Evolutionary conservation across 2,888 invertebrate species (phyloP).

Genomic region (Homarus gammarus): DNA sequence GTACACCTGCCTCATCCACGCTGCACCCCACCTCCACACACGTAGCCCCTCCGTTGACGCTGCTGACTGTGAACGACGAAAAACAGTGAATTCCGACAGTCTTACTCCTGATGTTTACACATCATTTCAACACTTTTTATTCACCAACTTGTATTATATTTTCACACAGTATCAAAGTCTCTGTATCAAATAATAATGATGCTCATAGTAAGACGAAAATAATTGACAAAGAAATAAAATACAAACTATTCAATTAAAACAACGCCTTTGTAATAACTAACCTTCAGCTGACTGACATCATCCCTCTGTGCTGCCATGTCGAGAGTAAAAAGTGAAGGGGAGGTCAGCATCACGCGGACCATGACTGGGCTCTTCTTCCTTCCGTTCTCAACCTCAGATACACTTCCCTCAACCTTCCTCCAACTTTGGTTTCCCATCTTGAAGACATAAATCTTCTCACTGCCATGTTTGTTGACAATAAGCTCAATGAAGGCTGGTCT

Average conservation of each 20-base stretch:
- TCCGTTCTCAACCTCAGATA: background rate
- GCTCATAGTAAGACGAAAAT: too few species aligned
- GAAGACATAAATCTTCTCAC: constrained; percentile 10
- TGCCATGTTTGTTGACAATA: background rate
- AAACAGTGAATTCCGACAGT: background rate
- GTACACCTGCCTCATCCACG: constrained; percentile 14
- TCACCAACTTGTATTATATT: too few species aligned
- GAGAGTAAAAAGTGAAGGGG: background rate
- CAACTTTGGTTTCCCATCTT: constrained; percentile 32
- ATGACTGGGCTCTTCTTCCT: background rate
- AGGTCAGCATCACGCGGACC: background rate
- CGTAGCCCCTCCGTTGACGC: background rate
- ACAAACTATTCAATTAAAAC: too few species aligned
- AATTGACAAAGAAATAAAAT: too few species aligned
- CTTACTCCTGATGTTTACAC: too few species aligned
- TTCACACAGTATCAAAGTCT: too few species aligned
- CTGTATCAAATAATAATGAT: too few species aligned
- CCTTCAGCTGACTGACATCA: too few species aligned
- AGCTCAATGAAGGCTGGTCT: constrained; percentile 48
- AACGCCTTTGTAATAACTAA: too few species aligned
- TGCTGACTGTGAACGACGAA: background rate
- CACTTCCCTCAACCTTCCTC: constrained; percentile 13
- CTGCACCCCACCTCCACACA: background rate
- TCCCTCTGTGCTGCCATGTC: too few species aligned
- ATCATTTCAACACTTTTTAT: too few species aligned